Percentiles rank a stretch among this genome's conserved stretches.
These are phyloP conservation scores for Puntigrus tetrazona DNA, from an alignment of 2,113 vertebrate genomes.

Conservation along the genomic window DNA sequence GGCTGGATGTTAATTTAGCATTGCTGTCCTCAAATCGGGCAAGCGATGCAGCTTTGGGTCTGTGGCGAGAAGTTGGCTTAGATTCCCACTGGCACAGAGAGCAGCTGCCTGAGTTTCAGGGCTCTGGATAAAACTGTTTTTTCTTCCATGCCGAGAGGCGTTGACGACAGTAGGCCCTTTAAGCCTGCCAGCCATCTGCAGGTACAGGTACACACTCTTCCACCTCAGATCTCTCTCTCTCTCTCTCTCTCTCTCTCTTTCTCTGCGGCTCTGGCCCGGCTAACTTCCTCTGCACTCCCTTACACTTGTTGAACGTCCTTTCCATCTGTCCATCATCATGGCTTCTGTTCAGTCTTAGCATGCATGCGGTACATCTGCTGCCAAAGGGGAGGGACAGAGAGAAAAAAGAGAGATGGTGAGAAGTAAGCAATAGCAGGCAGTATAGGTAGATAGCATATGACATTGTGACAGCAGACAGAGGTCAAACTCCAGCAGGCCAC, in stretches of 20 bases:
- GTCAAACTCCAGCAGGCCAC: constrained; percentile 67
- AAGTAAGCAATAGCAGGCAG: constrained; percentile 32
- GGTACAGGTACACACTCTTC: constrained; percentile 66
- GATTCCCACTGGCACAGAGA: constrained; percentile 26
- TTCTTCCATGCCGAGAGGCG: constrained; percentile 60
- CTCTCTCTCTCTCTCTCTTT: constrained; percentile 27
- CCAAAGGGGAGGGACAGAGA: constrained; percentile 43
- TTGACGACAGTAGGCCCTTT: constrained; percentile 66
- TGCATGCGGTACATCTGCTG: constrained; percentile 36
- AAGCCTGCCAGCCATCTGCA: constrained; percentile 72
- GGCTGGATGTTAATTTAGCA: constrained; percentile 6
- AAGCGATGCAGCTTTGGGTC: not conserved
- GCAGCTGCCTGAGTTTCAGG: constrained; percentile 36
- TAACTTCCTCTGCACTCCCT: constrained; percentile 43
- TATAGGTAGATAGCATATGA: constrained; percentile 64
- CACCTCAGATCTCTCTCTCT: not conserved
- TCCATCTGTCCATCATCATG: constrained; percentile 58
- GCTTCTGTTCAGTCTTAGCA: constrained; percentile 49
- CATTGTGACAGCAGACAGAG: constrained; percentile 70
- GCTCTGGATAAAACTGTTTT: constrained; percentile 61
- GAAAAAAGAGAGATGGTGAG: constrained; percentile 13
- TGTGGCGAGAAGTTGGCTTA: not conserved
- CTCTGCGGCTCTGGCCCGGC: not conserved
- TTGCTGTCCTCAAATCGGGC: not conserved
- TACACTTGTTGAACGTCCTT: constrained; percentile 57